Evolutionary conservation across 2,888 invertebrate genomes (phyloP).

Genomic region (Oscheius onirici): DNA sequence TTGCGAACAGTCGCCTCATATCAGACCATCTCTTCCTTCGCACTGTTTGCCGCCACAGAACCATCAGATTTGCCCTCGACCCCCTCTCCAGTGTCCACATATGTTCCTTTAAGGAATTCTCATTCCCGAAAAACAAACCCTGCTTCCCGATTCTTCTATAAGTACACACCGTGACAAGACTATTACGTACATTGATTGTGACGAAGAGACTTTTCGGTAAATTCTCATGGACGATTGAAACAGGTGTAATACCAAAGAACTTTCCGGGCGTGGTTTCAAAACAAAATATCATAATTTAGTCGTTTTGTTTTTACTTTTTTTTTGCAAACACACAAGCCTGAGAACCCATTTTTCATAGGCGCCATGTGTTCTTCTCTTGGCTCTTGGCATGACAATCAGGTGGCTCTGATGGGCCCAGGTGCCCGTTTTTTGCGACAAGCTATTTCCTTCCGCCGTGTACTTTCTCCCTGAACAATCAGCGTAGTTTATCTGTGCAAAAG

Average conservation of each 20-base stretch:
- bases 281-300: too few relatives aligned
- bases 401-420: too few relatives aligned
- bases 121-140: too few relatives aligned
- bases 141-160: too few relatives aligned
- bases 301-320: not conserved
- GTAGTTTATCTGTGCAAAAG: not conserved
- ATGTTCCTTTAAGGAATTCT: not conserved
- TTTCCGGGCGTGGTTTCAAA: not conserved
- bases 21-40: slow-evolving; percentile 30
- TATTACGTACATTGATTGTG: not conserved
- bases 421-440: too few relatives aligned
- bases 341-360: slow-evolving; percentile 26
- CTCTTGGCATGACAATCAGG: too few relatives aligned
- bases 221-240: not conserved
- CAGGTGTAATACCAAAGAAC: not conserved
- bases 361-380: slow-evolving; percentile 17
- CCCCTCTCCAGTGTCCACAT: not conserved
- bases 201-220: not conserved
- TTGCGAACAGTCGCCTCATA: slow-evolving; percentile 32
- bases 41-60: slow-evolving; percentile 30
- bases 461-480: not conserved
- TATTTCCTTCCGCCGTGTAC: not conserved
- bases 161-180: too few relatives aligned
- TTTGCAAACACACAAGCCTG: not conserved
- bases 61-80: slow-evolving; percentile 31